These are phyloP conservation scores for Molossus molossus DNA, from an alignment of 2,797 vertebrate genomes.

Conservation along the genomic window DNA sequence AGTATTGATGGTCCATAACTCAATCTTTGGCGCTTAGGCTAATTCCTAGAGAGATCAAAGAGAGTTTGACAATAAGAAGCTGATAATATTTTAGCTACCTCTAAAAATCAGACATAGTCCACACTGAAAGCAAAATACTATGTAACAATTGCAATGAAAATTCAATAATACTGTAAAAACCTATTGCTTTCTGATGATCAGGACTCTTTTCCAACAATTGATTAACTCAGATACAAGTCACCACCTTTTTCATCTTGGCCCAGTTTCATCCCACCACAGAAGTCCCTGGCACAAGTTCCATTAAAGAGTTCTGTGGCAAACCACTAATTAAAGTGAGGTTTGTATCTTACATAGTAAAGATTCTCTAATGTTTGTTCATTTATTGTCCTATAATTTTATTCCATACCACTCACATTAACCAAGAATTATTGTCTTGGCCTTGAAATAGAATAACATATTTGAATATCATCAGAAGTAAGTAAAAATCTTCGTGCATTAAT, in stretches of 20 bases:
- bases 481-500: background rate
- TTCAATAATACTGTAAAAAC: constrained; percentile 6
- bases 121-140: background rate
- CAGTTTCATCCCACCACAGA: background rate
- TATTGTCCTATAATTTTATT: background rate
- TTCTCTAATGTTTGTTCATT: constrained; percentile 14
- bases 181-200: constrained; percentile 16
- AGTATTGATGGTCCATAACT: background rate
- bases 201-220: constrained; percentile 33
- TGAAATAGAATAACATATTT: background rate
- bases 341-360: constrained; percentile 5
- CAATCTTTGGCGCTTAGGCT: background rate
- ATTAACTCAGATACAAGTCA: constrained; percentile 26
- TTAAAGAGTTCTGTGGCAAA: background rate
- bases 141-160: background rate
- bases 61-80: constrained; percentile 31
- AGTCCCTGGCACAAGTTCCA: background rate
- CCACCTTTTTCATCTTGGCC: background rate
- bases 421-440: background rate
- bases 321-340: background rate
- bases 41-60: background rate
- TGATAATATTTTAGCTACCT: constrained; percentile 4
- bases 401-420: background rate
- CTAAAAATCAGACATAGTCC: background rate
- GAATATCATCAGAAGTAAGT: constrained; percentile 42